Base-by-base conservation (phyloP, 2,113 vertebrate species). In the Myiopsitta monachus region DNA sequence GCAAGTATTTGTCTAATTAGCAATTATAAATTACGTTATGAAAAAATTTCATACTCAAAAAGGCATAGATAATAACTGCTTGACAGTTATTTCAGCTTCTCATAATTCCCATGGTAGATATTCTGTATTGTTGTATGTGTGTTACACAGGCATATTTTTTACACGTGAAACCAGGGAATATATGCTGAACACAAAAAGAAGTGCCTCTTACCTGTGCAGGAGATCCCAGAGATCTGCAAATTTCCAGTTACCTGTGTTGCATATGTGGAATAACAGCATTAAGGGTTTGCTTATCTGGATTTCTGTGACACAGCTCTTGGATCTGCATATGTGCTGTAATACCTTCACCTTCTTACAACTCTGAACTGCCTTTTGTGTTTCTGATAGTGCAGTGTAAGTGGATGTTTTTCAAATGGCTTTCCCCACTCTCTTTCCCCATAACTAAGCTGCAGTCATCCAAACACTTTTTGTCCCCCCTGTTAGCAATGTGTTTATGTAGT, bases 381-480 rank as follows among this genome's bases (percentile, higher is more conserved):
- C 12, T 85, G 43, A 27, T 3, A 5, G 13, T 1, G 0, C n/a
- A 70, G 27, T 13, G 62, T 49, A 51, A 82, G 16, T 23, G 23
- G 72, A 10, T 10, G 7, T 6, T 73, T 89, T 89, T 84, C 36
- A 79, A 41, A 75, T 22, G 16, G 0, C 11, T 59, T 38, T 6
- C 7, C 2, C 1, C 1, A 1, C 13, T 9, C 3, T 2, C 3
- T 33, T 23, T 9, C 5, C 11, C 0, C 1, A 46, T 61, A 75
- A 28, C 6, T 21, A 69, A 72, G 5, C 27, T 47, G 4, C 13
- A 62, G n/a, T 66, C 31, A 57, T 26, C 7, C 14, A 88, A 93
- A 87, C 7, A 5, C 21, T 43, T 95, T 62, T 66, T 69, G 1
- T 5, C 2, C 7, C 10, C 17, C 41, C 31, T 19, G 6, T 72